These are phyloP conservation scores for Drosophila ambigua DNA, from an alignment of 1,140 invertebrate genomes.

Conservation along the genomic window DNA sequence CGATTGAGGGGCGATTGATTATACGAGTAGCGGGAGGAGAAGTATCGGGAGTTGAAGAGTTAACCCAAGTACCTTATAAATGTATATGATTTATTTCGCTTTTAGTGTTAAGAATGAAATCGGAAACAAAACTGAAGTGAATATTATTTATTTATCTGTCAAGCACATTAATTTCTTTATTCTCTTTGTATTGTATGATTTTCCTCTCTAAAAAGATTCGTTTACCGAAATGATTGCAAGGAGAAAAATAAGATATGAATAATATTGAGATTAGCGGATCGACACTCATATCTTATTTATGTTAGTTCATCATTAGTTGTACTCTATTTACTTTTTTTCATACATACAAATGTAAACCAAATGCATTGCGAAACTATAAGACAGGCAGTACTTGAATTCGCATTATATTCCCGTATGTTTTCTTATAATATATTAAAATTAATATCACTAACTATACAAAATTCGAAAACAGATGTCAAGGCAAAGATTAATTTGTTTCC, in stretches of 20 bases:
- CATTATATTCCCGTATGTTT: no score
- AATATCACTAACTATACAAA: no score
- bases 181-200: background rate
- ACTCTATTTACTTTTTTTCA: no score
- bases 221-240: background rate
- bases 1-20: conserved; percentile 30
- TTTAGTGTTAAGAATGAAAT: conserved; percentile 54
- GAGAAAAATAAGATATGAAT: background rate
- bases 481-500: no score
- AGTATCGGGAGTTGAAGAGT: conserved; percentile 51
- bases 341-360: no score
- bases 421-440: no score
- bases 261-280: conserved; percentile 9
- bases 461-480: no score
- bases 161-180: conserved; percentile 25
- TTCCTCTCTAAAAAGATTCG: background rate
- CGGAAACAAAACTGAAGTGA: conserved; percentile 37
- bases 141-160: conserved; percentile 55
- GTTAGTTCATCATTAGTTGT: no score
- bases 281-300: background rate
- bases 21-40: conserved; percentile 9
- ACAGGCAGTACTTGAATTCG: no score
- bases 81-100: conserved; percentile 70
- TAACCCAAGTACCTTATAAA: conserved; percentile 81
- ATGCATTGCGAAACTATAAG: no score